Base-by-base conservation (phyloP, 2,797 vertebrate species). In the Malacoctenus gilli region DNA sequence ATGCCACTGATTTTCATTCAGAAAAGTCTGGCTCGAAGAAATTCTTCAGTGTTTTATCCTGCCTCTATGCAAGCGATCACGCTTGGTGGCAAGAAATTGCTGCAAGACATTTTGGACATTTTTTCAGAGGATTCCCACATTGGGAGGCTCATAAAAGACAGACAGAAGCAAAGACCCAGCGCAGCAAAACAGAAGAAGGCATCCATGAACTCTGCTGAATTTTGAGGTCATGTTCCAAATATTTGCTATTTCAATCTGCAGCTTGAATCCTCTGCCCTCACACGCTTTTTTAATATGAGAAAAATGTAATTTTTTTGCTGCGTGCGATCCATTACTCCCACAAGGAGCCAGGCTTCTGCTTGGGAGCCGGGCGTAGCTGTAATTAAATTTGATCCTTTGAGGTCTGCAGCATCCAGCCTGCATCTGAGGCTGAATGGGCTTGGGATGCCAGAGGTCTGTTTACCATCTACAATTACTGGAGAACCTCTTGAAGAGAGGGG, bases 381-480 rank as follows among this genome's bases (percentile, higher is more conserved):
- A 58, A 67, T 67, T 64, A 55, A 35, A 62, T 65, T 16, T 51
- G 25, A 65, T 67, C 52, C 30, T 53, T 46, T 50, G 34, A 77
- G 28, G 53, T 69, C 20, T 41, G 4, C 48, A 37, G 12, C 25
- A 39, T 48, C 18, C 42, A 40, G 30, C 41, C 63, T 34, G 50
- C 20, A 70, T 44, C 46, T 34, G 31, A 56, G 36, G 39, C 59
- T 73, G 62, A 52, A 16, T 15, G 19, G 40, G 63, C 56, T 83
- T 75, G 74, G 79, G 72, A 85, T 80, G 46, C 38, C 57, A 68
- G 40, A n/a, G 53, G 37, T 78, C 60, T 72, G 31, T 73, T 82
- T 59, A 48, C 43, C n/a, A 18, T 21, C 23, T 38, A 20, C 20
- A 57, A 37, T 68, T 57, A 68, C 63, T 34, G 0, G 7, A 50